Base-by-base conservation (phyloP, 2,113 vertebrate species). In the Paramormyrops kingsleyae region DNA sequence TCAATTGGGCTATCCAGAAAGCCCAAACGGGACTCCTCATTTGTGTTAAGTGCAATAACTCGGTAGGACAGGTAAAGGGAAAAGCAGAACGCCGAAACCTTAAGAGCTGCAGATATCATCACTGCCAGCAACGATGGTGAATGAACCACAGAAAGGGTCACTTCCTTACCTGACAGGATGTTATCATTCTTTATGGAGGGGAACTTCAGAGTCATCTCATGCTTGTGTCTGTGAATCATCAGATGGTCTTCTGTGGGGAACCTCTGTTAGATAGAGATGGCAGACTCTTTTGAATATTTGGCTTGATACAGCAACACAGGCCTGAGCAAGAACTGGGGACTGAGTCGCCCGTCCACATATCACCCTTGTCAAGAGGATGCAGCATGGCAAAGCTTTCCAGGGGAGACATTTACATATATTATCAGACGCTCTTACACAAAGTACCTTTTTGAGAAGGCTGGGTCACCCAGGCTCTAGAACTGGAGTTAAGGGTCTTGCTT, bases 191-290 rank as follows among this genome's bases (percentile, higher is more conserved):
- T 99, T 97, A 99, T 98, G 93, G 98, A 97, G 92, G 99, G 97
- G 94, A 99, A 99, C 96, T 99, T 99, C 94, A 99, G 97, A 95
- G 98, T 99, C 99, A 99, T 99, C 96, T 99, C 99, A 95, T 99
- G 99, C 96, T 99, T 99, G 97, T 99, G 99, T 95, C 99, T 97
- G 93, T 99, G 99, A 95, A 99, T 99, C 98, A 99, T 99, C 95
- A 99, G 96, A 95, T 99, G 99, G 96, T 99, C 99, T 94, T 99
- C 99, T 53, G 99, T 99, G 92, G 97, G 98, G 95, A 99, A 99
- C 92, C 98, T 97, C 99, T 99, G 96, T 94, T 90, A 91, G 91
- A 93, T 91, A 95, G 15, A 53, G 49, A 91, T 5, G 87, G 84
- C 13, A 9, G 87, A 21, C 31, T 2, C 6, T 31, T 31, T n/a